Base-by-base conservation (phyloP, 2,113 vertebrate species). In the Myotis brandtii region DNA sequence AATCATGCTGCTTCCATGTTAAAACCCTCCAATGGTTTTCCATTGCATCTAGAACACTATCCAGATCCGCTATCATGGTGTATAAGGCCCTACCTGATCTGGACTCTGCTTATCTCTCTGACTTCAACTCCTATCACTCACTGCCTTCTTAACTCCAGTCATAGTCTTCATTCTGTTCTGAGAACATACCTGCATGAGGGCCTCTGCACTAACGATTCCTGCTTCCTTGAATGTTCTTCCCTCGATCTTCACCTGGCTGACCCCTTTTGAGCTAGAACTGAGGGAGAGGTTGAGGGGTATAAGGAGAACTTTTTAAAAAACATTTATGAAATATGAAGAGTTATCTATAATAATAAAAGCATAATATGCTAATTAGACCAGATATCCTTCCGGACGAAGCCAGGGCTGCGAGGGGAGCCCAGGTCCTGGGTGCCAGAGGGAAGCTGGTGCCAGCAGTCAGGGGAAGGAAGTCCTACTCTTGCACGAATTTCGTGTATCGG, bases 251-350 rank as follows among this genome's bases (percentile, higher is more conserved):
- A 23, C 3, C 30, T 40, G 27, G 4, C 59, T 85, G 40, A 84
- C 23, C 30, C 3, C 7, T 48, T 72, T 52, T 83, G 32, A 56
- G 43, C 37, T 52, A 37, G 62, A 86, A 91, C 3, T 30, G 10
- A 50, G 18, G 46, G 72, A 75, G 67, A 82, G 18, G 23, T 30
- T 83, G 21, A 62, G 5, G 20, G 8, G 52, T 64, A 9, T n/a
- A 85, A 66, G 34, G 37, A 95, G 20, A 82, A 73, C 77, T 34
- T 82, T 77, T 43, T 82, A 89, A 46, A 52, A 90, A 73, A 66
- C 9, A 50, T 4, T 72, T 81, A 56, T 84, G 50, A 91, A 84
- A 56, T 10, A 64, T 27, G 43, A 80, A 85, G 21, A 70, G 76
- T 82, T 95, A 81, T 27, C 59, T 62, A 27, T 62, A 59, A 4